Base-by-base conservation (phyloP, 2,888 invertebrate genomes). In the Oscheius sp. region DNA sequence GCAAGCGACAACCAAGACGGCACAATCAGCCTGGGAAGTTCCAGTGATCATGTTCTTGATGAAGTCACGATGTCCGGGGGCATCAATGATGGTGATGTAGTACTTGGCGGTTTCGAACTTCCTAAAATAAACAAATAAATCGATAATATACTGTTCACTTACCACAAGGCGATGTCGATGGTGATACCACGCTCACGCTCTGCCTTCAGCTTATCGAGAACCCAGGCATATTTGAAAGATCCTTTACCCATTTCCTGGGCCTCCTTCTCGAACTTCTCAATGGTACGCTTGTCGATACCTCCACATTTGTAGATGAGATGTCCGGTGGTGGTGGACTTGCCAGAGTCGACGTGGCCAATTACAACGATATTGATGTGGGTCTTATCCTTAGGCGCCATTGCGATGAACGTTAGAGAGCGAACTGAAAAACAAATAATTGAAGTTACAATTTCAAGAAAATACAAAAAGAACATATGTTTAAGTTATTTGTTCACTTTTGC, bases 31-130 rank as follows among this genome's bases (percentile, higher is more conserved):
- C 74, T 81, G 82, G 50, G 84, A 86, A 64, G 84, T 85, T 70
- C 84, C n/a, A 84, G 97, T 98, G 89, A 98, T 98, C 98, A 98
- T 98, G 95, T 98, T 98, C 91, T 98, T 98, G 91, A 98, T 98
- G 92, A 98, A 98, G 94, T 98, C 97, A 91, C 98, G 93, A 91
- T 98, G 98, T 87, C 98, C 98, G 79, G 98, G 98, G 81, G 98
- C 98, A 89, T 98, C 98, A 89, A 98, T 98, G 90, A 98, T 96
- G 81, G 86, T 86, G 78, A 86, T 80, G 82, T 86, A 86, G 82
- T 82, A 86, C 78, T 83, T 85, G 74, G 84, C 71, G 46, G 86
- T 86, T 74, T 86, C 86, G 81, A 86, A 86, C 81, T 86, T 86
- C n/a, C n/a, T n/a, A n/a, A n/a, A n/a, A n/a, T n/a, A n/a, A n/a